These are phyloP conservation scores for Climacteris rufus DNA, from an alignment of 2,113 vertebrate genomes.

Conservation along the genomic window DNA sequence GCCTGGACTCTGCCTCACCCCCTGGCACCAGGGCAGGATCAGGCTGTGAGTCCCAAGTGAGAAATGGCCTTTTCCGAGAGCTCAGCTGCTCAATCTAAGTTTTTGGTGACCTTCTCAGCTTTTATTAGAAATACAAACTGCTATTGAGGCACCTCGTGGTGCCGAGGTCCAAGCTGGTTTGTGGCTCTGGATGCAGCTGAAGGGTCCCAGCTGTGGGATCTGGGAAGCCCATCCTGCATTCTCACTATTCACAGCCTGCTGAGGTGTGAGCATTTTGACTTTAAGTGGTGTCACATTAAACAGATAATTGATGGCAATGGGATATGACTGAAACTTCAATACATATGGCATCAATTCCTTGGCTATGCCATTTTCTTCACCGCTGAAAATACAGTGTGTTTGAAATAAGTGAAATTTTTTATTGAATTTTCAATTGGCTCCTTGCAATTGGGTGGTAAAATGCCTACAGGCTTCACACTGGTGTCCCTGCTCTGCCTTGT, in stretches of 20 bases:
- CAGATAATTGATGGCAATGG: neutral
- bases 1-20: neutral
- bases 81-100: neutral
- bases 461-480: neutral
- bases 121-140: neutral
- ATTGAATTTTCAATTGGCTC: neutral
- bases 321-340: neutral
- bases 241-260: neutral
- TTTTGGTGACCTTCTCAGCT: neutral
- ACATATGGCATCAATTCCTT: neutral
- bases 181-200: neutral
- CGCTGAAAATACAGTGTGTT: neutral
- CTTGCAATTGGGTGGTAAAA: neutral
- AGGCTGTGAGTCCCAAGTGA: neutral
- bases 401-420: neutral
- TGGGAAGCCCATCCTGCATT: neutral
- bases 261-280: neutral
- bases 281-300: neutral
- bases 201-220: neutral
- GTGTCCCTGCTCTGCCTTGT: neutral
- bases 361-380: neutral
- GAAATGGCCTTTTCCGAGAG: fast-evolving
- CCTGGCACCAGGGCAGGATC: fast-evolving
- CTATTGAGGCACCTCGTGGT: too few relatives aligned
- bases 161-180: neutral